Base-by-base conservation (phyloP, 2,888 invertebrate genomes). In the Slavum lentiscoides region DNA sequence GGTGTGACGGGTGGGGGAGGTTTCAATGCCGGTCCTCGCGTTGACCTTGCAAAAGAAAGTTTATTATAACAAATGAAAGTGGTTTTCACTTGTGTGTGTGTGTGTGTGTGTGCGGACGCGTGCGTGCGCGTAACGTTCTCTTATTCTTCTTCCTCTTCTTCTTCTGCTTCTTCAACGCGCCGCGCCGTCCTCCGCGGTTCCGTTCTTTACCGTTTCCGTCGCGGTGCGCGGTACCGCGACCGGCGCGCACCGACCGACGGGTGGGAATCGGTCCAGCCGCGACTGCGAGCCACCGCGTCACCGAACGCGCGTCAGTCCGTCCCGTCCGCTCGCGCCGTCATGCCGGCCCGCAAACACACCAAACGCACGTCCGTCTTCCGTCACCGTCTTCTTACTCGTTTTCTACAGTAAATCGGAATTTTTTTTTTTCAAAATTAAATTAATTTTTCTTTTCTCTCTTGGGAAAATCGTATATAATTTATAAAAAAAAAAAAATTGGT, bases 21-120 rank as follows among this genome's bases (percentile, higher is more conserved):
- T 59, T 72, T 80, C 80, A 80, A 80, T 80, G 80, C 80, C 80
- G 80, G 80, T 77, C 62, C 53, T 69, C 74, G 74, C 67, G 67
- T 59, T 77, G 83, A 83, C 83, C 83, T 83, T 83, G 83, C 74
- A 82, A 81, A 83, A 83, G 83, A 83, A 83, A 83, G 83, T 83
- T 80, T 82, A 69, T 55, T 82, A 69, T 55, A 83, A 82, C 82
- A 82, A 83, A 82, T 80, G 82, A 83, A 83, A 83, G 82, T 83
- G 82, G 82, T 83, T 83, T 83, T 83, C 82, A 83, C 82, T 82
- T 59, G 73, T 70, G 69, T 53, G 76, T 62, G 73, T 67, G 58
- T 30, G 68, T 39, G 82, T 8, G 68, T 15, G 69, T 11, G 59
- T 9, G 74, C 49, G 9, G 49, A 11, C 49, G 49, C n/a, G 68